Conservation (phyloP, 2,888 invertebrate genomes). For the Thymelicus acteon region DNA sequence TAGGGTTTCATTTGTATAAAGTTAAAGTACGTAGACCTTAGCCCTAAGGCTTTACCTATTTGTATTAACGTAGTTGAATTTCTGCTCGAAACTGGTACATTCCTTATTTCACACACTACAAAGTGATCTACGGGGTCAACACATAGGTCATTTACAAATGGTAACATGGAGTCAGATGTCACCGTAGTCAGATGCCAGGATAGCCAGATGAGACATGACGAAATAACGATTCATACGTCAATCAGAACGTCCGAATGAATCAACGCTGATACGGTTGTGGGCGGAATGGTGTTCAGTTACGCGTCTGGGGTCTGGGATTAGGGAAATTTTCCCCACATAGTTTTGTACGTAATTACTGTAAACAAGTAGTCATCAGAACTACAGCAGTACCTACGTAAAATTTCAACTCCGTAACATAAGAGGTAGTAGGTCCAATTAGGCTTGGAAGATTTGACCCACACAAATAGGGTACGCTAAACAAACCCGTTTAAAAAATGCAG, state of each 20-base stretch:
- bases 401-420: too few relatives aligned
- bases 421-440: too few relatives aligned
- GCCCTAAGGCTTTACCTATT: not conserved
- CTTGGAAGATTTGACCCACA: too few relatives aligned
- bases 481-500: too few relatives aligned
- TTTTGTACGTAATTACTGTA: too few relatives aligned
- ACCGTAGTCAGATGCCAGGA: not conserved
- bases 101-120: too few relatives aligned
- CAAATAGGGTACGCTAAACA: too few relatives aligned
- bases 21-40: slow-evolving; percentile 7
- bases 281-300: not conserved
- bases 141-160: not conserved
- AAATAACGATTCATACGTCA: slow-evolving; percentile 4
- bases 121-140: too few relatives aligned
- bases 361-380: too few relatives aligned
- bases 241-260: not conserved
- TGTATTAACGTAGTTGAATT: not conserved
- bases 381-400: too few relatives aligned
- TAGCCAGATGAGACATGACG: not conserved
- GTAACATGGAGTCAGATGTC: not conserved
- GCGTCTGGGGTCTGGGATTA: not conserved
- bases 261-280: not conserved
- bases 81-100: too few relatives aligned
- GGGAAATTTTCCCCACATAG: not conserved
- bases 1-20: slow-evolving; percentile 3